Evolutionary conservation across 2,113 vertebrate species (phyloP).

Genomic region (Syngnathoides biaculeatus): DNA sequence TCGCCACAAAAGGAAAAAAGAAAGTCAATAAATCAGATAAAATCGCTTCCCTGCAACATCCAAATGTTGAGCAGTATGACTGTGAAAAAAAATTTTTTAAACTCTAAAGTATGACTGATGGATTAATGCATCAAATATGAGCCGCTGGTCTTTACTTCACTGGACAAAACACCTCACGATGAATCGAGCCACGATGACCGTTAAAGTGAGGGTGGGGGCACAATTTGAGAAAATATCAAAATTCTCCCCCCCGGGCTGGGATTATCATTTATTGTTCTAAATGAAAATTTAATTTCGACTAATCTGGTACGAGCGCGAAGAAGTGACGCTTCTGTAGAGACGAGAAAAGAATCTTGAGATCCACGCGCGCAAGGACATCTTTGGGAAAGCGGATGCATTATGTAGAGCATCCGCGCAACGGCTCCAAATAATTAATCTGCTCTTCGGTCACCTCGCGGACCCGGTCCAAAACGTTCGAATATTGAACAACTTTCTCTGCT

Average conservation of each 20-base stretch:
- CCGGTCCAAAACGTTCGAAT: slow-evolving; percentile 22
- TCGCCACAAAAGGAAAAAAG: too few species aligned
- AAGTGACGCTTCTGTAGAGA: not conserved
- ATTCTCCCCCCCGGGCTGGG: not conserved
- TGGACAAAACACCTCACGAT: too few species aligned
- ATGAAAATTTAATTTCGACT: not conserved
- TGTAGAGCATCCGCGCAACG: not conserved
- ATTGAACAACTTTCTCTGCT: slow-evolving; percentile 13
- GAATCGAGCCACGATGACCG: too few species aligned
- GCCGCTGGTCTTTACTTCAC: too few species aligned
- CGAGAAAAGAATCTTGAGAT: not conserved
- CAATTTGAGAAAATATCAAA: not conserved
- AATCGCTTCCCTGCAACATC: too few species aligned
- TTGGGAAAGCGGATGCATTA: slow-evolving; percentile 21
- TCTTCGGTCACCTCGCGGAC: not conserved
- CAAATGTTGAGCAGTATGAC: too few species aligned
- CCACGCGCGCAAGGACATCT: slow-evolving; percentile 8
- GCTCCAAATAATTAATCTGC: slow-evolving; percentile 13
- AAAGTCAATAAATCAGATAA: too few species aligned
- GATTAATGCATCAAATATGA: too few species aligned
- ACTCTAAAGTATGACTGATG: too few species aligned
- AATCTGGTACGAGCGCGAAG: not conserved
- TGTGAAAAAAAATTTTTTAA: too few species aligned
- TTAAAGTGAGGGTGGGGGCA: not conserved
- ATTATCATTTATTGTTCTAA: not conserved